These are phyloP conservation scores for Cyaniris semiargus DNA, from an alignment of 2,888 invertebrate species.

Conservation along the genomic window DNA sequence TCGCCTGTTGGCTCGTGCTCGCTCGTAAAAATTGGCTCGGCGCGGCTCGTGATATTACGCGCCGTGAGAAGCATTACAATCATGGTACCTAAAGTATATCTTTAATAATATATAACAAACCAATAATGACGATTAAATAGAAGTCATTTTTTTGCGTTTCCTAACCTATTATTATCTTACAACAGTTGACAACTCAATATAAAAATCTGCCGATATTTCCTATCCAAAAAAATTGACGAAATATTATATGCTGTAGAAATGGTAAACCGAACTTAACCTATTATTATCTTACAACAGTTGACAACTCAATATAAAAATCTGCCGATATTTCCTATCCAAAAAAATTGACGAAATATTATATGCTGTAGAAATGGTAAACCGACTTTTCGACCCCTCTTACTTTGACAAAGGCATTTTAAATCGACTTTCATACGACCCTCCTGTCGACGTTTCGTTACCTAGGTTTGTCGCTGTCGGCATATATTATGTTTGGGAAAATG, in stretches of 20 bases:
- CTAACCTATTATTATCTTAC: too few species aligned
- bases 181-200: too few species aligned
- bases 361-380: background rate
- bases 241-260: background rate
- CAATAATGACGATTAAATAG: too few species aligned
- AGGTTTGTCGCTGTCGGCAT: conserved; percentile 6
- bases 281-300: too few species aligned
- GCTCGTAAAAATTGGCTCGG: too few species aligned
- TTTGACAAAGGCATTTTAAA: conserved; percentile 13
- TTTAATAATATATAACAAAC: too few species aligned
- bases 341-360: background rate
- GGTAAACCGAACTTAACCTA: background rate
- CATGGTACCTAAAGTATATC: too few species aligned
- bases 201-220: background rate
- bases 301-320: too few species aligned
- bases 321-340: background rate
- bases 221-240: background rate
- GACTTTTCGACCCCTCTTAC: background rate
- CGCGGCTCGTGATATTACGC: too few species aligned
- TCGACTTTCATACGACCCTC: conserved; percentile 11
- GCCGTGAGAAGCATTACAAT: too few species aligned
- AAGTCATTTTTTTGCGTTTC: too few species aligned
- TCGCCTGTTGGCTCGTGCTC: too few species aligned
- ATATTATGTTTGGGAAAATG: conserved; percentile 1
- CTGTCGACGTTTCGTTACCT: background rate